Conservation (phyloP, 2,888 invertebrate species). For the Salticus scenicus region DNA sequence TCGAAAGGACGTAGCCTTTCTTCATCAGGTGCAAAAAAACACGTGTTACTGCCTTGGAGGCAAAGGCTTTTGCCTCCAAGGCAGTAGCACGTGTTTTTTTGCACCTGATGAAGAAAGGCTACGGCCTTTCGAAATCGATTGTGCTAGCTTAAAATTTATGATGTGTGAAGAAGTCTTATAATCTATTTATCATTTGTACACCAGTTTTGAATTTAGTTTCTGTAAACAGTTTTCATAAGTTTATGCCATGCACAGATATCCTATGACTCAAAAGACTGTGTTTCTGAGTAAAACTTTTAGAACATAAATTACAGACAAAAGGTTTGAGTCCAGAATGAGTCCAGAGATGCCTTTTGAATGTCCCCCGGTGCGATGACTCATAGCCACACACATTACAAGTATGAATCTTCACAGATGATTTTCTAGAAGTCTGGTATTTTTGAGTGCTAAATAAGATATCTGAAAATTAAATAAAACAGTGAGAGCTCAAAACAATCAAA, state of each 20-base stretch:
- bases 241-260: conserved; percentile 4
- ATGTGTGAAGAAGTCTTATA: too few relatives aligned
- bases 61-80: too few relatives aligned
- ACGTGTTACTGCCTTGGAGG: too few relatives aligned
- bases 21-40: too few relatives aligned
- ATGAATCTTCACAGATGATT: background rate
- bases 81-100: too few relatives aligned
- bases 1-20: too few relatives aligned
- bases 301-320: conserved; percentile 11
- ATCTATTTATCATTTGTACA: too few relatives aligned
- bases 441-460: background rate
- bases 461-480: conserved; percentile 1
- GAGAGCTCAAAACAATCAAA: too few relatives aligned
- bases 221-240: background rate
- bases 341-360: conserved; percentile 32
- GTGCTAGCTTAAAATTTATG: too few relatives aligned
- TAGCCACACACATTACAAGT: conserved; percentile 20
- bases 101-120: too few relatives aligned
- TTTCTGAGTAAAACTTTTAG: background rate
- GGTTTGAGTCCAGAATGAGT: conserved; percentile 29
- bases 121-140: too few relatives aligned
- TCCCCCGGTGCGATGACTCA: background rate
- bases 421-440: background rate
- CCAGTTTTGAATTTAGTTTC: too few relatives aligned
- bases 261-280: background rate